These are phyloP conservation scores for Morphnarchus princeps DNA, from an alignment of 2,113 vertebrate genomes.

Conservation along the genomic window DNA sequence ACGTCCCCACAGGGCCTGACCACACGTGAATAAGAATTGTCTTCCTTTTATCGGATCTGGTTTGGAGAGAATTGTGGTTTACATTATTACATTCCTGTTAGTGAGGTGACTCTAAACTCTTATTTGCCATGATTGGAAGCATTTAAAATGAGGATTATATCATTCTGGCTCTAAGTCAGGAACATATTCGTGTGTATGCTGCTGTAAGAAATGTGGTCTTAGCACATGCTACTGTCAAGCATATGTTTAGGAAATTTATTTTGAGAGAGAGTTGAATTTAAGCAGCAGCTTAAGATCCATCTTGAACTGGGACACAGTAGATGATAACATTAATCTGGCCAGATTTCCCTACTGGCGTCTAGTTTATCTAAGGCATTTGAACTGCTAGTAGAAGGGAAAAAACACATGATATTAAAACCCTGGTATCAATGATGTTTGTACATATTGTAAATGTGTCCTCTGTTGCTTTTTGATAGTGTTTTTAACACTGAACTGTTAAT, in stretches of 20 bases:
- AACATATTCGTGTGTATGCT: neutral
- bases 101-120: neutral
- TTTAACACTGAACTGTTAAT: neutral
- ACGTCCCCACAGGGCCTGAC: neutral
- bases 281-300: neutral
- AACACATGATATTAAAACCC: neutral
- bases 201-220: neutral
- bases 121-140: neutral
- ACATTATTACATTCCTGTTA: neutral
- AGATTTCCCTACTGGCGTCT: neutral
- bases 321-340: neutral
- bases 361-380: neutral
- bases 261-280: neutral
- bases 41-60: neutral
- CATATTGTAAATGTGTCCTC: neutral
- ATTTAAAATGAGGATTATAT: neutral
- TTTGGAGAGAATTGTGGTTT: neutral
- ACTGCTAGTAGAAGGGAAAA: neutral
- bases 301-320: neutral
- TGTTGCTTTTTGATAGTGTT: neutral
- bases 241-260: neutral
- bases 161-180: neutral
- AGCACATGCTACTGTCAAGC: neutral
- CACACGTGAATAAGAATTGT: neutral
- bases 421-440: neutral